Conservation (phyloP, 2,113 vertebrate genomes). For the Polyodon spathula region DNA sequence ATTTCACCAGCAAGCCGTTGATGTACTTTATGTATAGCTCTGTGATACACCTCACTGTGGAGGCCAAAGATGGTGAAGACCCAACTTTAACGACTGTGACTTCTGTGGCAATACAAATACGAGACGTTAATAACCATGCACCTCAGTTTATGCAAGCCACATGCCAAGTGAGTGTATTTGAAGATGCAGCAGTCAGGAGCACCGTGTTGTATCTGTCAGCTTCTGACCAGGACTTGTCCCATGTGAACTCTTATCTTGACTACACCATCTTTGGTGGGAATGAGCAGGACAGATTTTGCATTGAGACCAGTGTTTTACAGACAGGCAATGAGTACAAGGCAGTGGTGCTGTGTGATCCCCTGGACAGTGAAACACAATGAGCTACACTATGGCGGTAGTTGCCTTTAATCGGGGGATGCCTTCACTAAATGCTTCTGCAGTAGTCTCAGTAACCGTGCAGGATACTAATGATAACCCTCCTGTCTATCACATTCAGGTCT, state of each 20-base stretch:
- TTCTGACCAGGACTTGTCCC: slow-evolving; percentile 59
- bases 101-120: slow-evolving; percentile 55
- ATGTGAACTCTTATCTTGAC: slow-evolving; percentile 57
- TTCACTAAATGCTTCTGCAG: slow-evolving; percentile 59
- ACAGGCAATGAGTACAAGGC: slow-evolving; percentile 43
- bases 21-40: slow-evolving; percentile 43
- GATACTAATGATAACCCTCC: slow-evolving; percentile 82
- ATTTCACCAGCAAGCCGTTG: slow-evolving; percentile 58
- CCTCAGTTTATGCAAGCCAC: slow-evolving; percentile 60
- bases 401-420: slow-evolving; percentile 65
- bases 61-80: slow-evolving; percentile 70
- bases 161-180: slow-evolving; percentile 62
- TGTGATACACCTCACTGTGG: slow-evolving; percentile 60
- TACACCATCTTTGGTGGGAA: slow-evolving; percentile 69
- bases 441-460: slow-evolving; percentile 61
- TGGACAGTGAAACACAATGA: slow-evolving; percentile 67
- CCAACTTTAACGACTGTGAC: slow-evolving; percentile 58
- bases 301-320: slow-evolving; percentile 51
- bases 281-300: slow-evolving; percentile 55
- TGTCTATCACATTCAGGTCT: slow-evolving; percentile 58
- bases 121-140: slow-evolving; percentile 63
- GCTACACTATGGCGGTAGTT: slow-evolving; percentile 60
- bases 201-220: too few species aligned
- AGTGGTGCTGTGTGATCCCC: slow-evolving; percentile 53
- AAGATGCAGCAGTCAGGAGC: too few species aligned